Conservation (phyloP, 30 jellyfish, hydroid and myxozoan species). For the Clytia hemisphaerica region DNA sequence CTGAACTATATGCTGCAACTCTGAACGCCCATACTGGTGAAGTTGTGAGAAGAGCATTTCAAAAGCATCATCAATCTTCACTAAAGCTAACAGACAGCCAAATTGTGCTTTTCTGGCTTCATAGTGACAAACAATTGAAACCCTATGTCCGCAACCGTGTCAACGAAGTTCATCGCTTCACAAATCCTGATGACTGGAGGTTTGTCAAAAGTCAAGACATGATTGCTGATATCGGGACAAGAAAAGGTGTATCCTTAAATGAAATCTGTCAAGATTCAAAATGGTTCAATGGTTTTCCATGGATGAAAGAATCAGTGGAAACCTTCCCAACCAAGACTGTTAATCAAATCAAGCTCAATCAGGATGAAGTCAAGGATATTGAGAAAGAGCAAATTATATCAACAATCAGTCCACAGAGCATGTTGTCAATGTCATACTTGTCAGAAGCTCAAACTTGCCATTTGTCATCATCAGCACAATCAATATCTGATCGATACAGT, state of each 20-base stretch:
- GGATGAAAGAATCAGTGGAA: no score
- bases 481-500: background rate
- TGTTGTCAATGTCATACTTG: conserved; percentile 1
- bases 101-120: background rate
- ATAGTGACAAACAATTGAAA: no score
- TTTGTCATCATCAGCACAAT: no score
- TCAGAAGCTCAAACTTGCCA: no score
- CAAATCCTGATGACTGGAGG: background rate
- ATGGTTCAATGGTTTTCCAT: conserved; percentile 5
- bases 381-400: background rate
- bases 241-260: conserved; percentile 6
- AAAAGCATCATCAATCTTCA: background rate
- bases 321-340: background rate
- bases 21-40: conserved; percentile 1
- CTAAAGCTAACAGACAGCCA: conserved; percentile 6
- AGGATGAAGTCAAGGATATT: background rate
- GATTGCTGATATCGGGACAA: conserved; percentile 13
- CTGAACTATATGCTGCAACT: no score
- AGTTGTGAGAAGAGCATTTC: conserved; percentile 6
- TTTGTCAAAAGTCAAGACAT: background rate
- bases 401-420: background rate
- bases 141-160: conserved; percentile 8
- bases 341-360: background rate
- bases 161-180: background rate
- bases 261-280: background rate